Evolutionary conservation across 2,888 invertebrate species (phyloP).

Genomic region (Clistopyga incitator): DNA sequence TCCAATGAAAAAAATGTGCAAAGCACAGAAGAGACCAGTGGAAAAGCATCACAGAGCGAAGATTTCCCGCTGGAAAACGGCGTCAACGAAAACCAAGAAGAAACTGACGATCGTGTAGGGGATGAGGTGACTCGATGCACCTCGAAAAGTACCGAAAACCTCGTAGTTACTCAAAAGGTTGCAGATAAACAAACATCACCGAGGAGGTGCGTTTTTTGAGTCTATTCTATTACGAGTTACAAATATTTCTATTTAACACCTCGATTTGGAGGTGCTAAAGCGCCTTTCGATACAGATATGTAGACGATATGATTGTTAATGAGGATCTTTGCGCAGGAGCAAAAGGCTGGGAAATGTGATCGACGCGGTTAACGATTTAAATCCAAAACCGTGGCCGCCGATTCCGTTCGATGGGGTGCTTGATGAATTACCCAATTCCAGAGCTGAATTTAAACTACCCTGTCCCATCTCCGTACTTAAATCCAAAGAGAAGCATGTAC

Average conservation of each 20-base stretch:
- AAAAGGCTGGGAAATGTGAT: conserved; percentile 56
- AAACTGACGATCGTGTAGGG: not conserved
- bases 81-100: conserved; percentile 9
- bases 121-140: not conserved
- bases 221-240: not conserved
- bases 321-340: conserved; percentile 41
- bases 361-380: conserved; percentile 31
- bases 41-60: not conserved
- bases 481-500: conserved; percentile 66
- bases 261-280: too few species aligned
- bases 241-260: too few species aligned
- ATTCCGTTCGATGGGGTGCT: conserved; percentile 77
- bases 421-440: conserved; percentile 69
- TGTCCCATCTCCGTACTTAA: conserved; percentile 74
- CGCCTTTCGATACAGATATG: not conserved
- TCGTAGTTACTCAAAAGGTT: too few species aligned
- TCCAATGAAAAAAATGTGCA: not conserved
- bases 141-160: not conserved
- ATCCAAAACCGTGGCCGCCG: conserved; percentile 72
- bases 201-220: conserved; percentile 42
- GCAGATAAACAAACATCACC: too few species aligned
- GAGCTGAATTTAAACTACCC: conserved; percentile 75
- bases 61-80: not conserved
- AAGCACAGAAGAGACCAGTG: not conserved
- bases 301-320: not conserved